Conservation (phyloP, 1,140 invertebrate species). For the Oppia nitens region DNA sequence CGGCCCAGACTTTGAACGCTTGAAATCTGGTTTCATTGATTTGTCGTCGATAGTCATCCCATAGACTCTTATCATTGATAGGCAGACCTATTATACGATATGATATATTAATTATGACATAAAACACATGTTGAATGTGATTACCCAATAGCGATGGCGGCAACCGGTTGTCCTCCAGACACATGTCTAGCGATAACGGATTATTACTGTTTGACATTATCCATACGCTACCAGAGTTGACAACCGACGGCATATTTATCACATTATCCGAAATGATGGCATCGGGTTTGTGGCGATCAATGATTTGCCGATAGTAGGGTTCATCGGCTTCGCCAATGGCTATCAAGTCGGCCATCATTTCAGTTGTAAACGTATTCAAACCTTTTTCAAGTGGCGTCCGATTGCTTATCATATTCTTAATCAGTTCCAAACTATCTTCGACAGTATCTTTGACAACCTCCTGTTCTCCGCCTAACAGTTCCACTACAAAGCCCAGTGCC, state of each 20-base stretch:
- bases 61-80: too few relatives aligned
- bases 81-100: too few relatives aligned
- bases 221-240: not conserved
- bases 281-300: not conserved
- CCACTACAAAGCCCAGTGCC: not conserved
- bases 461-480: constrained; percentile 6
- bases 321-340: not conserved
- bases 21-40: too few relatives aligned
- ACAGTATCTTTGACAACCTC: not conserved
- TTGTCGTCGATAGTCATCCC: too few relatives aligned
- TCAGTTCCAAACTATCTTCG: not conserved
- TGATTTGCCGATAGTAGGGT: too few relatives aligned
- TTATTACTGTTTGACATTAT: not conserved
- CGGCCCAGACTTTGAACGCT: too few relatives aligned
- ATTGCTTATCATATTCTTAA: not conserved
- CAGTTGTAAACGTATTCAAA: not conserved
- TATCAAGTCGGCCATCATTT: not conserved
- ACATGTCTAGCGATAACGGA: not conserved
- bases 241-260: not conserved
- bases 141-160: constrained; percentile 1
- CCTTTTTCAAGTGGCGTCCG: not conserved
- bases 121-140: too few relatives aligned
- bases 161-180: not conserved
- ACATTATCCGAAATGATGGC: not conserved
- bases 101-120: too few relatives aligned